Percentiles rank a stretch among this genome's conserved stretches.
Evolutionary conservation across 2,888 invertebrate genomes (phyloP).

Genomic region (Choreutis nemorana): DNA sequence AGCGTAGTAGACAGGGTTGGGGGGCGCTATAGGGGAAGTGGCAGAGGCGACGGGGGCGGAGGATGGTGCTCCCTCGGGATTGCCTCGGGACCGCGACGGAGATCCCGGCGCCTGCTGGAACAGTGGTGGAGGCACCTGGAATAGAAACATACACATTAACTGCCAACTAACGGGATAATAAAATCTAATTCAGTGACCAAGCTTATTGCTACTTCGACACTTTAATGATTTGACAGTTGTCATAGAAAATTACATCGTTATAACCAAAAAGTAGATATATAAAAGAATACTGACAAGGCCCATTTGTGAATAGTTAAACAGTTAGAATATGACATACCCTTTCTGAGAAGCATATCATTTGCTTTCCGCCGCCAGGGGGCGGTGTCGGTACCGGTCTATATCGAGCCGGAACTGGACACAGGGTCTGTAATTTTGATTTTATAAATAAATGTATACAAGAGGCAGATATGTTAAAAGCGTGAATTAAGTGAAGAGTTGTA

Average conservation of each 20-base stretch:
- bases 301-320: too few relatives aligned
- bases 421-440: conserved; percentile 23
- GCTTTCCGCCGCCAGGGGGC: conserved; percentile 54
- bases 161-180: too few relatives aligned
- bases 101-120: conserved; percentile 66
- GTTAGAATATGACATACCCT: conserved; percentile 37
- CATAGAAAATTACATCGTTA: too few relatives aligned
- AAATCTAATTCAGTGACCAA: too few relatives aligned
- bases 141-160: too few relatives aligned
- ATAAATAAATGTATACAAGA: conserved; percentile 5
- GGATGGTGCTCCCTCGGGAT: conserved; percentile 68
- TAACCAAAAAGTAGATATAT: too few relatives aligned
- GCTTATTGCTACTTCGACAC: too few relatives aligned
- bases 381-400: conserved; percentile 48
- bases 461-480: neutral
- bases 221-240: too few relatives aligned
- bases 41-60: conserved; percentile 51
- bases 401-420: conserved; percentile 47
- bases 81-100: conserved; percentile 73
- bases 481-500: too few relatives aligned
- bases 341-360: conserved; percentile 62
- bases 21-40: conserved; percentile 51
- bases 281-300: too few relatives aligned
- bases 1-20: conserved; percentile 77
- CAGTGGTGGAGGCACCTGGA: conserved; percentile 49